A percentile compares a stretch with the other conserved stretches of the same genome.
Evolutionary conservation across 2,888 invertebrate species (phyloP).

Genomic region (Machimus atricapillus): DNA sequence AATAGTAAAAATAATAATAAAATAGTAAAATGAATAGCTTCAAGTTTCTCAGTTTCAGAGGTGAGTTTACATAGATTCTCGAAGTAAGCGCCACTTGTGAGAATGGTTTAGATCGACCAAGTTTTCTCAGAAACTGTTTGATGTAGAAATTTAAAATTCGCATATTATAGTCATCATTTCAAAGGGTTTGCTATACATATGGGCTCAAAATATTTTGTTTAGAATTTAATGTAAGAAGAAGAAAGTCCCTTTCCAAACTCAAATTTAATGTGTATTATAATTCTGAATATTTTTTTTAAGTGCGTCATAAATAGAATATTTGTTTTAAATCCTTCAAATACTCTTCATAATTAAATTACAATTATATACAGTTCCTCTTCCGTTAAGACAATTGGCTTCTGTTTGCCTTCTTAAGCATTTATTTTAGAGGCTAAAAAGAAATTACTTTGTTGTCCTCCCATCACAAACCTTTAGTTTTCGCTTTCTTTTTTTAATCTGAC

Average conservation of each 20-base stretch:
- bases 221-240: too few species aligned
- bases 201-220: too few species aligned
- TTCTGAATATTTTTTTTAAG: too few species aligned
- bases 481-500: not conserved
- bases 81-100: not conserved
- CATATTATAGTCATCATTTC: too few species aligned
- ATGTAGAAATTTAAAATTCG: too few species aligned
- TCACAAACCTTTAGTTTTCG: not conserved
- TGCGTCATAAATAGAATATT: too few species aligned
- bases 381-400: not conserved
- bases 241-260: too few species aligned
- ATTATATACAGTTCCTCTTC: not conserved
- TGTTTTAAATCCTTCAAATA: not conserved
- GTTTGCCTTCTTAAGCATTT: not conserved
- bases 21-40: not conserved
- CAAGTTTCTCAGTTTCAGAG: not conserved
- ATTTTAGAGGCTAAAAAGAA: not conserved
- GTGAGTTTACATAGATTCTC: not conserved
- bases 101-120: not conserved
- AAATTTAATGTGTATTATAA: too few species aligned
- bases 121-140: too few species aligned
- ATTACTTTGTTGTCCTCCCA: not conserved
- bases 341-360: not conserved
- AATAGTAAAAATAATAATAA: not conserved
- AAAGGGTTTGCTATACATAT: too few species aligned